These are phyloP conservation scores for Megathymus violae DNA, from an alignment of 1,140 invertebrate species.

Conservation along the genomic window DNA sequence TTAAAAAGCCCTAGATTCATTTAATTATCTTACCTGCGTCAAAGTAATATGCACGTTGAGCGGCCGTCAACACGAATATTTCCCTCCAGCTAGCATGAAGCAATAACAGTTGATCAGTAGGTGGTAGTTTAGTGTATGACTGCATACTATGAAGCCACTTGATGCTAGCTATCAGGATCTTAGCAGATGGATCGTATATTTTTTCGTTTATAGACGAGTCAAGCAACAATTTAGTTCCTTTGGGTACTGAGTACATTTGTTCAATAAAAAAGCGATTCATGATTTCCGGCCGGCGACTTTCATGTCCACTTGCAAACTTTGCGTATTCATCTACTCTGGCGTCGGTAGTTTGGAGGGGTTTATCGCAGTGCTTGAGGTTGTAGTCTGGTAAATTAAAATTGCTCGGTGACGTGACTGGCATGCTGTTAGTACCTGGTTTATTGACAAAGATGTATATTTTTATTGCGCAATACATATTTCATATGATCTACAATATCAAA, in stretches of 20 bases:
- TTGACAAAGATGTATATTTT: too few relatives aligned
- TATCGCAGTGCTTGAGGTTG: background rate
- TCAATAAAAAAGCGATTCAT: background rate
- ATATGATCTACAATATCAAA: too few relatives aligned
- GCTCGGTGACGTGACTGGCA: background rate
- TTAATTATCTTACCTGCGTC: slow-evolving; percentile 85
- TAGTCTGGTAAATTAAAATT: background rate
- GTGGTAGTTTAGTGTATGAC: slow-evolving; percentile 89
- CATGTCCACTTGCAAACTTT: background rate
- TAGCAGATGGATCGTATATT: slow-evolving; percentile 89
- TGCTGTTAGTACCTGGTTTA: too few relatives aligned
- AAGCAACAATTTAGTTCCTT: background rate
- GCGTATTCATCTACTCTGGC: background rate
- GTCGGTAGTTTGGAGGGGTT: too few relatives aligned
- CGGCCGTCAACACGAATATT: slow-evolving; percentile 92
- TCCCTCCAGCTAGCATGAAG: slow-evolving; percentile 93
- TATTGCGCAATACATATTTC: too few relatives aligned
- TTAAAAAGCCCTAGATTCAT: slow-evolving; percentile 7
- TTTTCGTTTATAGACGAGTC: slow-evolving; percentile 23
- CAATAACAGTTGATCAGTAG: slow-evolving; percentile 88
- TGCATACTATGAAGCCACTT: slow-evolving; percentile 91
- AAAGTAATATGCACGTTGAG: slow-evolving; percentile 90
- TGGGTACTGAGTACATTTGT: background rate
- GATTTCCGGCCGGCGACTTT: background rate
- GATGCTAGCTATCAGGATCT: slow-evolving; percentile 90